A percentile compares a stretch with the other conserved stretches of the same genome.
Evolutionary conservation across 2,113 vertebrate species (phyloP).

Genomic region (Chloroceryle aenea): DNA sequence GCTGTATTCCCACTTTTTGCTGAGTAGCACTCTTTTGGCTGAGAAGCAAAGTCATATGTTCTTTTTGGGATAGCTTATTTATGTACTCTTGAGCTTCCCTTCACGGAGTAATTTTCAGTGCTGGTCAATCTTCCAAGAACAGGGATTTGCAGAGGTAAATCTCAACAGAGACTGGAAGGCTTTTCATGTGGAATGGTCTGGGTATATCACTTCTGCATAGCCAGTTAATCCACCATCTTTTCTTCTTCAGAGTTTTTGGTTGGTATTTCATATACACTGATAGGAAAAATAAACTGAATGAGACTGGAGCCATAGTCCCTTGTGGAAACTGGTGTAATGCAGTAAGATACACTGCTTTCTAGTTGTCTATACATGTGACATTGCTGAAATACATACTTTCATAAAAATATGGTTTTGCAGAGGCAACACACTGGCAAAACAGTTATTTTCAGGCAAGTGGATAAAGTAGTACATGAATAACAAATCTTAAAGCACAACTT

Average conservation of each 20-base stretch:
- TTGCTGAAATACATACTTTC: neutral
- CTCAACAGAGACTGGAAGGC: neutral
- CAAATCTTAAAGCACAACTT: neutral
- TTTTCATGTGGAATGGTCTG: neutral
- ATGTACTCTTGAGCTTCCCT: neutral
- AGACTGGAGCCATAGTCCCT: neutral
- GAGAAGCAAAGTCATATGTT: neutral
- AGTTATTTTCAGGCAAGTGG: neutral
- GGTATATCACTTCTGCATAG: neutral
- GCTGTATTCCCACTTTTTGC: neutral
- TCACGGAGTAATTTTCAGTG: slow-evolving; percentile 30
- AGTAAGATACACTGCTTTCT: neutral
- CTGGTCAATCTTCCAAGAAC: neutral
- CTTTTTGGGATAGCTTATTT: slow-evolving; percentile 28
- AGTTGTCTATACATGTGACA: neutral
- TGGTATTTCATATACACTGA: neutral
- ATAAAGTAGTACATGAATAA: neutral
- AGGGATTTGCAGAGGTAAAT: slow-evolving; percentile 15
- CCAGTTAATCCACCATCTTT: slow-evolving; percentile 7
- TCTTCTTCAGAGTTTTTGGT: neutral
- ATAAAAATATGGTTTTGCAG: neutral
- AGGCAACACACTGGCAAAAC: neutral
- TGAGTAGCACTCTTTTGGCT: slow-evolving; percentile 7
- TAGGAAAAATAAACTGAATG: neutral
- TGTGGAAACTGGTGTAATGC: neutral